Conservation (phyloP, 2,888 invertebrate genomes). For the Epicampocera succincta region DNA sequence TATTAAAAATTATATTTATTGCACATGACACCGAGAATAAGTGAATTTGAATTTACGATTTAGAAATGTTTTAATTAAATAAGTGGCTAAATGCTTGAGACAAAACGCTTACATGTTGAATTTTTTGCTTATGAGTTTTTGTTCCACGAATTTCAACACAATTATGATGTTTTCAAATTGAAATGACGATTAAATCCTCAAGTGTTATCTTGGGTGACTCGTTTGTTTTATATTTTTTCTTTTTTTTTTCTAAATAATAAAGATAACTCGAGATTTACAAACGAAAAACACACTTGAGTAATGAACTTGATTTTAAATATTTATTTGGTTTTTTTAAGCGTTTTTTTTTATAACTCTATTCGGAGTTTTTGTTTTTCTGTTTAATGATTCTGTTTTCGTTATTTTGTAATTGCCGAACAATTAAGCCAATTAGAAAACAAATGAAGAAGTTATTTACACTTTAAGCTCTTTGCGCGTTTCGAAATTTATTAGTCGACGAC, state of each 20-base stretch:
- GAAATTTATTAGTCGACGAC: conserved; percentile 57
- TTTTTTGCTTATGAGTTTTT: conserved; percentile 8
- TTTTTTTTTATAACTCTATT: background rate
- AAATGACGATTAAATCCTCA: conserved; percentile 26
- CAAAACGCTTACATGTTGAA: conserved; percentile 52
- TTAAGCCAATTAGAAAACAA: conserved; percentile 54
- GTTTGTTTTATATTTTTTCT: too few species aligned
- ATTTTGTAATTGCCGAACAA: conserved; percentile 29
- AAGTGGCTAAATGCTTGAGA: conserved; percentile 7
- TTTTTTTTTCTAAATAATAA: background rate
- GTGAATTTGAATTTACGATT: conserved; percentile 28
- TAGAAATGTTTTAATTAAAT: conserved; percentile 13
- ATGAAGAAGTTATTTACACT: conserved; percentile 52
- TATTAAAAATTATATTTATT: conserved; percentile 22
- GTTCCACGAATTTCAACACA: background rate
- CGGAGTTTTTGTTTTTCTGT: conserved; percentile 4
- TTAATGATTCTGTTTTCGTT: conserved; percentile 2
- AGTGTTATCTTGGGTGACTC: conserved; percentile 27
- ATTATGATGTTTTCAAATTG: conserved; percentile 1
- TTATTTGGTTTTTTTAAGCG: conserved; percentile 9
- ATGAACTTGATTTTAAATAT: conserved; percentile 40
- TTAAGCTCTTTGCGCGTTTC: conserved; percentile 46
- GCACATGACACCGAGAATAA: conserved; percentile 2
- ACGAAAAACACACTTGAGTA: conserved; percentile 24
- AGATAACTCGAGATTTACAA: conserved; percentile 31